These are phyloP conservation scores for Corynorhinus townsendii DNA, from an alignment of 2,113 vertebrate genomes.

Conservation along the genomic window DNA sequence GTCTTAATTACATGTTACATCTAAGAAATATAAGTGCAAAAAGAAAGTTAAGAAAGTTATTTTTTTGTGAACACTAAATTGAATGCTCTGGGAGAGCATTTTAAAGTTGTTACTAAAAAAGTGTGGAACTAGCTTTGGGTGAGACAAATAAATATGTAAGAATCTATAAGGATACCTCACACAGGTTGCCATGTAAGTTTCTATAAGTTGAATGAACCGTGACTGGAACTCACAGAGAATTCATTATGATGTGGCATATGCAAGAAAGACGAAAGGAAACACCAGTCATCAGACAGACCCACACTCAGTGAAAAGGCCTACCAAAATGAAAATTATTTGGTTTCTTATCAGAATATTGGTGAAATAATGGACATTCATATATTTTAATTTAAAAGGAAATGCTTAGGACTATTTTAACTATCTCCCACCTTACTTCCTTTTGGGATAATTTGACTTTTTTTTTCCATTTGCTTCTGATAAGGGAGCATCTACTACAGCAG, in stretches of 20 bases:
- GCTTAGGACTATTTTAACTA: not conserved
- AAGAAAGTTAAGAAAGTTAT: not conserved
- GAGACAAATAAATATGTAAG: not conserved
- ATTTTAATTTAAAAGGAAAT: slow-evolving; percentile 1
- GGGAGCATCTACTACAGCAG: not conserved
- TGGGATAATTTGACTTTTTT: not conserved
- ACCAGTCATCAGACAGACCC: not conserved
- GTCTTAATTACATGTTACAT: slow-evolving; percentile 3
- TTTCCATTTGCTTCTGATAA: not conserved
- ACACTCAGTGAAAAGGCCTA: not conserved
- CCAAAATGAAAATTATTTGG: not conserved
- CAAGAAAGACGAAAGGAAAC: not conserved
- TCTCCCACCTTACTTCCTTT: not conserved
- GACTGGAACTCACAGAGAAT: not conserved
- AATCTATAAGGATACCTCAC: not conserved
- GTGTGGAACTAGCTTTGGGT: not conserved
- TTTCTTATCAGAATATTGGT: not conserved
- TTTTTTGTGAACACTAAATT: not conserved
- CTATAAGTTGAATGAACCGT: not conserved
- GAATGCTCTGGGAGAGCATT: not conserved
- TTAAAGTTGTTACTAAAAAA: not conserved
- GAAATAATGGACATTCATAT: not conserved
- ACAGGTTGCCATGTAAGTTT: not conserved
- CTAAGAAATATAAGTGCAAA: not conserved
- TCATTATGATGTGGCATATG: not conserved